phyloP scores from a whole-genome alignment of 2,113 vertebrate species.

The Pomatostomus ruficeps region DNA sequence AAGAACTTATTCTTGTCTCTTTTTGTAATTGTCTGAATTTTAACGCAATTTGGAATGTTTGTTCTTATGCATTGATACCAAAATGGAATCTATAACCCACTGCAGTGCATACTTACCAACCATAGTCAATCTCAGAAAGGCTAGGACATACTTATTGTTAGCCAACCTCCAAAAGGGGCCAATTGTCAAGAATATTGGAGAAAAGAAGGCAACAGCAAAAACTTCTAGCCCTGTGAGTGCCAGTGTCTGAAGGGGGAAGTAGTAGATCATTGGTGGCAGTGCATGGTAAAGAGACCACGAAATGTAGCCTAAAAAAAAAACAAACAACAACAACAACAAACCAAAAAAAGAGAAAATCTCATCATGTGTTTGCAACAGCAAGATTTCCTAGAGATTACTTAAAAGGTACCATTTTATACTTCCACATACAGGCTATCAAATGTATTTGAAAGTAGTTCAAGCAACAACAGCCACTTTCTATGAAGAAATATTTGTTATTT shows the following conservation, averaged over 20 bases:
- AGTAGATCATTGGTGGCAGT: slow-evolving; percentile 70
- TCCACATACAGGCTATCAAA: not conserved
- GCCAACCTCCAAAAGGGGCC: slow-evolving; percentile 61
- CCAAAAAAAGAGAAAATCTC: not conserved
- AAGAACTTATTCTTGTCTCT: not conserved
- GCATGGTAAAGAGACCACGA: slow-evolving; percentile 74
- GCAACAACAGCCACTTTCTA: not conserved
- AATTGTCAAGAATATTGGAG: slow-evolving; percentile 52
- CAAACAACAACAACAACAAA: not conserved
- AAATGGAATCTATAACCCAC: not conserved
- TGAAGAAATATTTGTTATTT: not conserved
- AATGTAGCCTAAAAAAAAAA: slow-evolving; percentile 59
- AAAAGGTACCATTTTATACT: not conserved
- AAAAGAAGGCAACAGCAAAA: slow-evolving; percentile 56
- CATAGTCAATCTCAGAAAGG: slow-evolving; percentile 53
- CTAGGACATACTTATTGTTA: slow-evolving; percentile 54
- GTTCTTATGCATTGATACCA: not conserved
- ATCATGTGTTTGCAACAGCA: not conserved
- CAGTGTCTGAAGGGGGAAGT: slow-evolving; percentile 74
- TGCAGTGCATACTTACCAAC: slow-evolving; percentile 45
- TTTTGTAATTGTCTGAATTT: not conserved
- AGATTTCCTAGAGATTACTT: not conserved
- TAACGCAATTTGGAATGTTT: not conserved
- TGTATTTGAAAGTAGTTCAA: not conserved
- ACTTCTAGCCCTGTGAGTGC: slow-evolving; percentile 68